Evolutionary conservation across 2,797 vertebrate genomes (phyloP).

Genomic region (Rousettus madagascariensis): DNA sequence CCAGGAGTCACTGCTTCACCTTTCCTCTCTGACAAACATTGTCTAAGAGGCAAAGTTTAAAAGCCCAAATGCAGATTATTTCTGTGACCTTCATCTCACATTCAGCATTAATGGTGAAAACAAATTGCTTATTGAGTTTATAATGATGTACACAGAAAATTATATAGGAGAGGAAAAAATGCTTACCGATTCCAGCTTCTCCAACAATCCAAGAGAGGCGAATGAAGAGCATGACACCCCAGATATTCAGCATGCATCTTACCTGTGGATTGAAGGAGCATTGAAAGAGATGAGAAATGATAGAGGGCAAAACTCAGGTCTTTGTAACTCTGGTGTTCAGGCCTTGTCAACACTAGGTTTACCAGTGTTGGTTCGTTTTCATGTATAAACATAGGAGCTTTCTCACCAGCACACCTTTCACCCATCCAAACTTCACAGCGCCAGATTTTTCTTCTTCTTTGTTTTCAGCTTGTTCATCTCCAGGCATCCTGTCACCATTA

Average conservation of each 20-base stretch:
- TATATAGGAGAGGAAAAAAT: neutral
- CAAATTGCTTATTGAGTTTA: conserved; percentile 69
- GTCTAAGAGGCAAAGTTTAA: conserved; percentile 62
- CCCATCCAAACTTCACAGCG: conserved; percentile 96
- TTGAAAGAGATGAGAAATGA: neutral
- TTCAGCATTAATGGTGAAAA: conserved; percentile 73
- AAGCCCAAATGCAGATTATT: neutral
- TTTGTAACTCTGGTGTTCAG: neutral
- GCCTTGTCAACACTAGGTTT: neutral
- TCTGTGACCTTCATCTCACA: conserved; percentile 76
- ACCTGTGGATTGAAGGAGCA: conserved; percentile 86
- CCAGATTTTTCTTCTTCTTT: conserved; percentile 83
- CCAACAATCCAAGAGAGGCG: conserved; percentile 99
- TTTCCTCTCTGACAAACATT: conserved; percentile 72
- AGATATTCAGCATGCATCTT: conserved; percentile 99
- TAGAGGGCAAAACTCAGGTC: neutral
- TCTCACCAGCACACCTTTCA: conserved; percentile 98
- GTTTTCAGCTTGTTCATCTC: conserved; percentile 85
- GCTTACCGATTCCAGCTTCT: conserved; percentile 96
- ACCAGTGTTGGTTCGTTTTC: neutral
- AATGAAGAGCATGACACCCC: conserved; percentile 99
- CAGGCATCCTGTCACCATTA: conserved; percentile 86
- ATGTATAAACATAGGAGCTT: conserved; percentile 32
- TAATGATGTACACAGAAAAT: conserved; percentile 63
- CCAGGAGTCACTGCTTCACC: conserved; percentile 64